A percentile compares a stretch with the other conserved stretches of the same genome.
Evolutionary conservation across 2,888 invertebrate species (phyloP).

Genomic region (Proisotoma minuta): DNA sequence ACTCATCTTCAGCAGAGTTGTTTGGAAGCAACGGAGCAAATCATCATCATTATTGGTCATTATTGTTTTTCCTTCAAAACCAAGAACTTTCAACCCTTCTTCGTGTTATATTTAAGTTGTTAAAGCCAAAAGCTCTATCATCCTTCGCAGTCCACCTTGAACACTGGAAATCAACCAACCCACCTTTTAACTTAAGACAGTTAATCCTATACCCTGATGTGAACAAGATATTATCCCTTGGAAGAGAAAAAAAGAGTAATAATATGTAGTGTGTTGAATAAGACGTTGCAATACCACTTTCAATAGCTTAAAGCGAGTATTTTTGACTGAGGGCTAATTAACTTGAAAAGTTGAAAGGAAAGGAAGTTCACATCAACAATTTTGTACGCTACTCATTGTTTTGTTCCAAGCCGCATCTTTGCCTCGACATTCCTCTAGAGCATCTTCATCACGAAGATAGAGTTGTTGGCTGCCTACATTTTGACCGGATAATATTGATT

Average conservation of each 20-base stretch:
- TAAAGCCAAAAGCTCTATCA: no score
- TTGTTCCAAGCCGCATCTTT: constrained; percentile 12
- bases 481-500: neutral
- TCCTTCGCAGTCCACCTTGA: constrained; percentile 6
- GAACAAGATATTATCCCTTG: constrained; percentile 2
- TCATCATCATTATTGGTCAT: constrained; percentile 45
- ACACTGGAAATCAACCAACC: neutral
- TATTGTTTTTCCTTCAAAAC: constrained; percentile 34
- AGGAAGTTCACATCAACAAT: constrained; percentile 46
- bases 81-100: constrained; percentile 13
- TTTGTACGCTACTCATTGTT: constrained; percentile 38
- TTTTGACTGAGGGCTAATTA: constrained; percentile 35
- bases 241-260: neutral
- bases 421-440: constrained; percentile 6
- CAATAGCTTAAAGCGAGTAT: constrained; percentile 11
- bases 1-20: constrained; percentile 12
- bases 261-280: neutral
- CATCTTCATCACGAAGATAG: constrained; percentile 18
- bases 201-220: neutral
- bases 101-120: constrained; percentile 7
- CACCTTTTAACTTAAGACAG: neutral
- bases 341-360: constrained; percentile 31
- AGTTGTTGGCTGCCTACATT: neutral
- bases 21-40: constrained; percentile 37
- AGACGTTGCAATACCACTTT: constrained; percentile 2